Evolutionary conservation across 2,888 invertebrate species (phyloP), one percentile per base, ranked within the genome.

Genomic region (Corbicula japonica): DNA sequence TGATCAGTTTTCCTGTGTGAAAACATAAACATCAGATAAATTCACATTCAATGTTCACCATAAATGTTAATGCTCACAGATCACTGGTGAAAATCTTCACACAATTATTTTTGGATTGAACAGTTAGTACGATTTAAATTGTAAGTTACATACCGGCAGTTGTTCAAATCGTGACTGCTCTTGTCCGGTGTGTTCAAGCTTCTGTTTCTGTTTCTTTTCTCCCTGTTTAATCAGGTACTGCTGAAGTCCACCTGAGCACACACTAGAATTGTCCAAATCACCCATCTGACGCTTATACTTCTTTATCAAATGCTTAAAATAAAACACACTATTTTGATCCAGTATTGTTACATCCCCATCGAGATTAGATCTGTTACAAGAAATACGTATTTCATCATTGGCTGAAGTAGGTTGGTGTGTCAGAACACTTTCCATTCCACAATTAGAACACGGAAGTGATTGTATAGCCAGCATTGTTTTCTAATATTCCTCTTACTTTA

Each of bases 271-370:
- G 66, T 76, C 21, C 80, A 80, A 60, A 26, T 86, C 84, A 32
- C 88, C 89, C 80, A 88, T 90, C 66, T 87, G 86, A 83, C 88
- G 89, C 69, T 77, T 87, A 60, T 90, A 90, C 66, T 88, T 88
- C 44, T 77, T 74, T n/a, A 90, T 77, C 32, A 90, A 75, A 66
- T 81, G 80, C 63, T 84, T 88, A 30, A 90, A 84, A 48, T 86
- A 87, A 68, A 80, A 68, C 18, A 83, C 68, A 38, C 80, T 69
- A 26, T 61, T 82, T 50, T 78, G 79, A 44, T 87, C 85, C 30
- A 84, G 41, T 23, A 80, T 28, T 48, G 46, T 34, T 26, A 46
- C 34, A 58, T 66, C 66, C 30, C 41, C 28, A 3, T 50, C 61
- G 21, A n/a, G 6, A 18, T 28, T 3, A 34, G 35, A 38, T 61